phyloP scores from a whole-genome alignment of 2,113 vertebrate species.

The Agapornis roseicollis region DNA sequence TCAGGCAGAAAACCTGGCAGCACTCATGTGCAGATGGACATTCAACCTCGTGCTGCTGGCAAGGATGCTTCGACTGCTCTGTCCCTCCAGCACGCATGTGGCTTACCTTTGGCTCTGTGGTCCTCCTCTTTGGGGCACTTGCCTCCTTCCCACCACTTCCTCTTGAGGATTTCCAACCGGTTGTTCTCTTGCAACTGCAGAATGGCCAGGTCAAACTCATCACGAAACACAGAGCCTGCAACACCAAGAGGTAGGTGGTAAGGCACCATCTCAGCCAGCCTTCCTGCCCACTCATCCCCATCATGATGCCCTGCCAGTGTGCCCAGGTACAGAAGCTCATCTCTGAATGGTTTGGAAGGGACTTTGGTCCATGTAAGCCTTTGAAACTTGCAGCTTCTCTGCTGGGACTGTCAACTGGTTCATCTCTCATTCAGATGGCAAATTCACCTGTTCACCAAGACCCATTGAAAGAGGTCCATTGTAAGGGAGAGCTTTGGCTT shows the following conservation, averaged over 20 bases:
- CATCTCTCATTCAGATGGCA: background rate
- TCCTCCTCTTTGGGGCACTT: conserved; percentile 97
- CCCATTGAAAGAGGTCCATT: background rate
- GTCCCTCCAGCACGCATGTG: rapidly evolving
- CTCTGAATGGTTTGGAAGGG: background rate
- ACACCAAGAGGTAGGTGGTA: background rate
- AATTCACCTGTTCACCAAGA: background rate
- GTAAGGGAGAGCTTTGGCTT: background rate
- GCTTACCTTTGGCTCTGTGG: conserved; percentile 93
- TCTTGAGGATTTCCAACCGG: conserved; percentile 93
- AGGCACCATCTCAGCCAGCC: background rate
- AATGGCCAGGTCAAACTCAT: conserved; percentile 97
- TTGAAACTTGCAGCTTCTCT: background rate
- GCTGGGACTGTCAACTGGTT: background rate
- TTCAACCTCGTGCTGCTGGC: background rate
- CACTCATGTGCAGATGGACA: rapidly evolving
- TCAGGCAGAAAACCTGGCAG: background rate
- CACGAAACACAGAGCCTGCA: conserved; percentile 91
- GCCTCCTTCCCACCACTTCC: conserved; percentile 98
- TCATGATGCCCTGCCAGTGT: background rate
- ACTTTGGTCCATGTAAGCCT: background rate
- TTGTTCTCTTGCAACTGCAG: conserved; percentile 98
- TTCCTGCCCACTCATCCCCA: background rate
- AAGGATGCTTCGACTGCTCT: background rate
- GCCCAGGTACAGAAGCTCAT: background rate